Evolutionary conservation across 2,113 vertebrate species (phyloP), one percentile per base, ranked within the genome.

Genomic region (Urocolius indicus): DNA sequence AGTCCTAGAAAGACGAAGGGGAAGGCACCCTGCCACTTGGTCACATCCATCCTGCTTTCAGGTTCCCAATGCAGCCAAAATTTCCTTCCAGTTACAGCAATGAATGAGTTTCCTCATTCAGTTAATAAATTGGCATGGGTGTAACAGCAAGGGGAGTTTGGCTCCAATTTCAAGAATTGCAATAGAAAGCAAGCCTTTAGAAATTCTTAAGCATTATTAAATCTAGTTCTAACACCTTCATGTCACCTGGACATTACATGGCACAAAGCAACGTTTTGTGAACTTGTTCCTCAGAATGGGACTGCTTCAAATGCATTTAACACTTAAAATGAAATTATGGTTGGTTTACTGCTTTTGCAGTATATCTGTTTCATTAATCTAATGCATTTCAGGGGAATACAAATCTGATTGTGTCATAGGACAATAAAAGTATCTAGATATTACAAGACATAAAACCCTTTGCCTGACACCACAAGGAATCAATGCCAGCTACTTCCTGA

Each of bases 21-120:
- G 21, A 88, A 34, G 11, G 52, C 0, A 0, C 5, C 4, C 3
- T 30, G 65, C 22, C 43, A 48, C 13, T 13, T 1, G 3, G 21
- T 30, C 68, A 45, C 32, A 48, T 41, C 26, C 34, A 48, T 41
- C 26, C 34, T 34, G 32, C 24, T 10, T 67, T 67, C 8, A 24
- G 29, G 24, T 51, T 75, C 52, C 30, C 81, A 84, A 2, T 13
- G 26, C 58, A 81, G 38, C 36, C n/a, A 10, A 62, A 46, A 21
- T 29, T 62, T 66, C n/a, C 38, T 54, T 59, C 18, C n/a, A 55
- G 29, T 67, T 65, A 48, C 23, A 85, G 21, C 45, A 43, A 6
- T 11, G 52, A 48, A 72, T 13, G 29, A 55, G 26, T 75, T 67
- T 75, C 76, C 49, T 75, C 51, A 36, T 11, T 8, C 4, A 67